A percentile compares a stretch with the other conserved stretches of the same genome.
phyloP scores from a whole-genome alignment of 2,888 invertebrate species.

The Anarsia innoxiella region DNA sequence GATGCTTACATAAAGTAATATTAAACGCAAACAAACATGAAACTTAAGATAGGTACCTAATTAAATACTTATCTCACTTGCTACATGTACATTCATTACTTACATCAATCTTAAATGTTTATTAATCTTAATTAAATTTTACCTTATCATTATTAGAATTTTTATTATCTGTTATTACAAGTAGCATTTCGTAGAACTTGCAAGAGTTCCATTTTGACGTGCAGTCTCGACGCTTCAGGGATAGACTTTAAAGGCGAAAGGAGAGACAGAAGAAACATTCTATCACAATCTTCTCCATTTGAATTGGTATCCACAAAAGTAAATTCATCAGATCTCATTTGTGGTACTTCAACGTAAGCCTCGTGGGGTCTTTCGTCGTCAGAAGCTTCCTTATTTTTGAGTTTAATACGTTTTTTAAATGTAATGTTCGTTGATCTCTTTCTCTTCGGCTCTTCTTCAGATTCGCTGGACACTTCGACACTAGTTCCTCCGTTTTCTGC shows the following conservation, averaged over 20 bases:
- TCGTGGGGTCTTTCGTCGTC: constrained; percentile 31
- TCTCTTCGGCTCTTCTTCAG: constrained; percentile 33
- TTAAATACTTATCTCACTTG: too few relatives aligned
- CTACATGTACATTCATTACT: too few relatives aligned
- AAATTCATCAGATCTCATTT: too few relatives aligned
- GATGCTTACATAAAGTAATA: too few relatives aligned
- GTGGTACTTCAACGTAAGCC: constrained; percentile 23
- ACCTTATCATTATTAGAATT: too few relatives aligned
- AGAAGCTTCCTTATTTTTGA: too few relatives aligned
- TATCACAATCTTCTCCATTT: constrained; percentile 53
- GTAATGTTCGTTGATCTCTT: constrained; percentile 21
- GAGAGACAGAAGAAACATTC: constrained; percentile 56
- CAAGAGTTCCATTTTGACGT: constrained; percentile 63
- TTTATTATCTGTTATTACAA: too few relatives aligned
- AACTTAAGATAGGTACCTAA: too few relatives aligned
- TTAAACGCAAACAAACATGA: too few relatives aligned
- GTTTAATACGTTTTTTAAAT: too few relatives aligned
- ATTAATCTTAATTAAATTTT: too few relatives aligned
- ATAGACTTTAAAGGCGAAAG: constrained; percentile 57
- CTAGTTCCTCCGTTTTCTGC: constrained; percentile 17
- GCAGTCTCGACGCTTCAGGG: constrained; percentile 50
- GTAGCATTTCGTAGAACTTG: constrained; percentile 58
- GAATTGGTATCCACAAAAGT: constrained; percentile 54
- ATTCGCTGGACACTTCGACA: constrained; percentile 31
- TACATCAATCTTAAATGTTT: too few relatives aligned